A percentile compares a stretch with the other conserved stretches of the same genome.
Conservation (phyloP, 92 coral and sea anemone species). For the Scolanthus callimorphus region DNA sequence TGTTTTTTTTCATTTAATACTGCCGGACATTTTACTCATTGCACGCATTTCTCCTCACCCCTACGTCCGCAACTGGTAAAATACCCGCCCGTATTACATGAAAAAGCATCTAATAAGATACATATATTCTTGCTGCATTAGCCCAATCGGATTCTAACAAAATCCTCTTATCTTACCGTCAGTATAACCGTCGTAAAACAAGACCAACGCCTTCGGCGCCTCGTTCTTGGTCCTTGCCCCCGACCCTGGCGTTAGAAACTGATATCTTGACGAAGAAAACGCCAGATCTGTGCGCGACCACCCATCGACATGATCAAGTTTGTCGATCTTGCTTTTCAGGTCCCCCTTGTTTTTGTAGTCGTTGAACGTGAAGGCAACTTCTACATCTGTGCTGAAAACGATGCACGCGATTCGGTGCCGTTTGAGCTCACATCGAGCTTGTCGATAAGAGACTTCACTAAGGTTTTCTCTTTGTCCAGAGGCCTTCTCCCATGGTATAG, state of each 20-base stretch:
- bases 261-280: constrained; percentile 18
- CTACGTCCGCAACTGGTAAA: too few species aligned
- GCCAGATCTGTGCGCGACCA: constrained; percentile 61
- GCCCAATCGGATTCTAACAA: too few species aligned
- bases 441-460: constrained; percentile 25
- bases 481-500: constrained; percentile 24
- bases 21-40: too few species aligned
- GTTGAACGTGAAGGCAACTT: constrained; percentile 17
- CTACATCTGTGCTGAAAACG: constrained; percentile 35
- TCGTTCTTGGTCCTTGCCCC: constrained; percentile 16
- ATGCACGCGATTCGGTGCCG: constrained; percentile 50
- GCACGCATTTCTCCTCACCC: too few species aligned
- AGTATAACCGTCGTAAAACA: constrained; percentile 41
- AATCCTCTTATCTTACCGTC: too few species aligned
- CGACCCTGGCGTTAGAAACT: constrained; percentile 27
- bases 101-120: too few species aligned
- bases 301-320: constrained; percentile 27
- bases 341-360: constrained; percentile 22
- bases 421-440: constrained; percentile 25
- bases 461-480: constrained; percentile 40
- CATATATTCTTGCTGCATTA: too few species aligned
- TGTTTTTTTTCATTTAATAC: too few species aligned
- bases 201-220: constrained; percentile 44
- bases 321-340: constrained; percentile 19
- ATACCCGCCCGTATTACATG: too few species aligned